Evolutionary conservation across 2,888 invertebrate genomes (phyloP).

Genomic region (Notodonta dromedarius): DNA sequence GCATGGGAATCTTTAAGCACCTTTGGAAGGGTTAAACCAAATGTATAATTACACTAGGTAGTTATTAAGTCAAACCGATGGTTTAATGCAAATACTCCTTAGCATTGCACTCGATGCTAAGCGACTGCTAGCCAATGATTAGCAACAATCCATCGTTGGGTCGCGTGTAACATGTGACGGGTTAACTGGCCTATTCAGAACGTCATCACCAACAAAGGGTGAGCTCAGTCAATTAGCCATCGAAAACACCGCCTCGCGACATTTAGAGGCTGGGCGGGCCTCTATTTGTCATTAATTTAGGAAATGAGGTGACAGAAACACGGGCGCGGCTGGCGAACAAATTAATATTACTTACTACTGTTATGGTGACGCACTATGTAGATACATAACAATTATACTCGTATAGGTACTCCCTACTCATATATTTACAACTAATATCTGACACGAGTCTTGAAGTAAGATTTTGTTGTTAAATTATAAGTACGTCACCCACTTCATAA

Average conservation of each 20-base stretch:
- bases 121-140: constrained; percentile 22
- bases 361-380: constrained; percentile 23
- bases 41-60: background rate
- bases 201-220: constrained; percentile 70
- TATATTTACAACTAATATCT: constrained; percentile 6
- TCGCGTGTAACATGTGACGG: constrained; percentile 55
- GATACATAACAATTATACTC: constrained; percentile 6
- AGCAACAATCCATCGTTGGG: constrained; percentile 29
- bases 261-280: constrained; percentile 68
- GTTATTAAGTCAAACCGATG: too few relatives aligned
- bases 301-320: constrained; percentile 78
- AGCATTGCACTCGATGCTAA: background rate
- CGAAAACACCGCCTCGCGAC: constrained; percentile 70
- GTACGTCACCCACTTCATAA: too few relatives aligned
- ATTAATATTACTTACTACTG: constrained; percentile 68
- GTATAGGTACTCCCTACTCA: constrained; percentile 3
- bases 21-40: background rate
- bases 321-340: constrained; percentile 72
- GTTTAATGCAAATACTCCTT: background rate
- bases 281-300: constrained; percentile 82
- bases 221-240: constrained; percentile 77
- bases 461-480: background rate
- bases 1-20: too few relatives aligned
- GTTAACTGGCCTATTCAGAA: constrained; percentile 60
- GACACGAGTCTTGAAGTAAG: background rate